Percentiles rank a stretch among this genome's conserved stretches.
Evolutionary conservation across 2,113 vertebrate genomes (phyloP).

Genomic region (Rhinichthys klamathensis): DNA sequence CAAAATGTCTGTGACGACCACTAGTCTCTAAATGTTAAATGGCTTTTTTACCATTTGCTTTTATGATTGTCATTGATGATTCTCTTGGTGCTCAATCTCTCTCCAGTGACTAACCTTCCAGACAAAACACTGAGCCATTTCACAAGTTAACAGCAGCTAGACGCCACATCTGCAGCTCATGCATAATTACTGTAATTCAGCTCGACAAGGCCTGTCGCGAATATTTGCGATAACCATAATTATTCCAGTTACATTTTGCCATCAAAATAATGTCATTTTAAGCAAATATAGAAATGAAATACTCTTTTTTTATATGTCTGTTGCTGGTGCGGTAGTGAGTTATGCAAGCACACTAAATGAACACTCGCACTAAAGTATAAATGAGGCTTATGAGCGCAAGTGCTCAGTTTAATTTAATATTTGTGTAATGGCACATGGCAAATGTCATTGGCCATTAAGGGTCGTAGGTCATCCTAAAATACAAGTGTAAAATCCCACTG

Average conservation of each 20-base stretch:
- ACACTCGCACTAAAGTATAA: not conserved
- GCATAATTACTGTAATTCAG: not conserved
- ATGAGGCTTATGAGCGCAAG: not conserved
- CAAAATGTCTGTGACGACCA: not conserved
- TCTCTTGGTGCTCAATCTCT: not conserved
- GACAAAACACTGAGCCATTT: not conserved
- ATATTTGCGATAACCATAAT: not conserved
- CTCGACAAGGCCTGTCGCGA: not conserved
- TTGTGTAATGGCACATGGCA: not conserved
- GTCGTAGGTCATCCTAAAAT: not conserved
- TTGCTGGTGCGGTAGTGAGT: not conserved
- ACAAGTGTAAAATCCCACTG: not conserved
- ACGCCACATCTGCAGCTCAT: not conserved
- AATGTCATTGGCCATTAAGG: not conserved
- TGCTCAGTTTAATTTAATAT: not conserved
- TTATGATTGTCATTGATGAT: not conserved
- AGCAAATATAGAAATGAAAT: not conserved
- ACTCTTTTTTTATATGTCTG: not conserved
- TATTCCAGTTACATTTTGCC: not conserved
- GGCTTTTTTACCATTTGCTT: not conserved
- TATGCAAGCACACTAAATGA: not conserved
- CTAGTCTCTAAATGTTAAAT: not conserved
- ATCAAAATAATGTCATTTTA: not conserved
- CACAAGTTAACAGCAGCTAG: not conserved
- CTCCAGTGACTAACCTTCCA: not conserved